Conservation (phyloP, 2,113 vertebrate genomes). For the Damaliscus lunatus region DNA sequence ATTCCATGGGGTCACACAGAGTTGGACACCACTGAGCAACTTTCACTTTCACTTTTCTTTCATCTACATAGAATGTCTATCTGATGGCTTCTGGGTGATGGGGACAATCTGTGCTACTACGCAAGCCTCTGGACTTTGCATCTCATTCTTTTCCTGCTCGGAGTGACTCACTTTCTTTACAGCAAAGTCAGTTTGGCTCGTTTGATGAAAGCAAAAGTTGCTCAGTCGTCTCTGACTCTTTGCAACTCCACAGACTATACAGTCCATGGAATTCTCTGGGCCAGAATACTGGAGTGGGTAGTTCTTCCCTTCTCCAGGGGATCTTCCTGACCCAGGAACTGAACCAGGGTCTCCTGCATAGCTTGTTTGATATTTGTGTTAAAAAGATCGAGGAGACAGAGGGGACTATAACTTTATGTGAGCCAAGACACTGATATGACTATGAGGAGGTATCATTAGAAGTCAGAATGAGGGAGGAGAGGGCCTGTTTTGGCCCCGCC, state of each 20-base stretch:
- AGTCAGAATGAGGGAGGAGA: neutral
- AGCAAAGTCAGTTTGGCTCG: neutral
- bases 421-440: neutral
- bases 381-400: neutral
- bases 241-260: neutral
- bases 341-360: neutral
- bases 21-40: neutral
- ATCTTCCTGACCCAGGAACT: neutral
- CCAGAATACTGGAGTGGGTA: neutral
- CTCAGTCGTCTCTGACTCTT: neutral
- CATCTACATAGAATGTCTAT: neutral
- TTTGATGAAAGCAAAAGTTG: neutral
- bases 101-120: neutral
- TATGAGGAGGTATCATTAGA: neutral
- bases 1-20: neutral
- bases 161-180: neutral
- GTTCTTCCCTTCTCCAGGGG: neutral
- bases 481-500: neutral
- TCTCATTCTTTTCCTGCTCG: neutral
- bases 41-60: neutral
- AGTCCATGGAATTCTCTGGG: neutral
- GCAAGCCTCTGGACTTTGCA: neutral
- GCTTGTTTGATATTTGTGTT: neutral
- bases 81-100: neutral
- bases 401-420: neutral